Base-by-base conservation (phyloP, 2,113 vertebrate species). In the Chroicocephalus ridibundus region DNA sequence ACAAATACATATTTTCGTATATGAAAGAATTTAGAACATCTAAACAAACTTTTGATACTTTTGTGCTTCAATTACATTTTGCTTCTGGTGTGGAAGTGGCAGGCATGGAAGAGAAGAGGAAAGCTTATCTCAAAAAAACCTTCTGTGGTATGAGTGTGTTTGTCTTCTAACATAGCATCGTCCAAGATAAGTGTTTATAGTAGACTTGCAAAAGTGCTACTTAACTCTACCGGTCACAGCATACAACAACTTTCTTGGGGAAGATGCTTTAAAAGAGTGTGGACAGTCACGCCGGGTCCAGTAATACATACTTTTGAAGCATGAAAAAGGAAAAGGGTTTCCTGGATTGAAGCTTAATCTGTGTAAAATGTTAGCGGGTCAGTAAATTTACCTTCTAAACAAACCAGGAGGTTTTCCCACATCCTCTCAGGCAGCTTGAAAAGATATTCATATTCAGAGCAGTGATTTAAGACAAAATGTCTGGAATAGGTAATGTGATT, bases 101-200 rank as follows among this genome's bases (percentile, higher is more conserved):
- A 80, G 70, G 36, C 51, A 25, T 61, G 36, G n/a, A 57, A 77
- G 19, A 58, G 71, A 61, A 82, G 91, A 94, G 34, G 31, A 92
- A 92, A 90, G 55, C 79, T 97, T 95, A 96, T 96, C 90, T 94
- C 74, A 69, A 80, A 88, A 86, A 93, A 95, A 47, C 83, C 81
- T 93, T 94, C 93, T 89, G 82, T 81, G 60, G 70, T 88, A 61
- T 93, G 95, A 79, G 46, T 32, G 66, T 87, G 72, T 78, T 94
- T 91, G 32, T 93, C 54, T 97, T 94, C 38, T 78, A 52, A 55
- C 57, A 70, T 16, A 65, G 47, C 46, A 92, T 61, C 0, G 0
- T 77, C 31, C 54, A 61, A 57, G 80, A 74, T 54, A 64, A 88
- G 22, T 80, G 18, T n/a, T 82, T 84, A 52, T 61, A 88, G 82